These are phyloP conservation scores for Allygus modestus DNA, from an alignment of 2,888 invertebrate genomes.

Conservation along the genomic window DNA sequence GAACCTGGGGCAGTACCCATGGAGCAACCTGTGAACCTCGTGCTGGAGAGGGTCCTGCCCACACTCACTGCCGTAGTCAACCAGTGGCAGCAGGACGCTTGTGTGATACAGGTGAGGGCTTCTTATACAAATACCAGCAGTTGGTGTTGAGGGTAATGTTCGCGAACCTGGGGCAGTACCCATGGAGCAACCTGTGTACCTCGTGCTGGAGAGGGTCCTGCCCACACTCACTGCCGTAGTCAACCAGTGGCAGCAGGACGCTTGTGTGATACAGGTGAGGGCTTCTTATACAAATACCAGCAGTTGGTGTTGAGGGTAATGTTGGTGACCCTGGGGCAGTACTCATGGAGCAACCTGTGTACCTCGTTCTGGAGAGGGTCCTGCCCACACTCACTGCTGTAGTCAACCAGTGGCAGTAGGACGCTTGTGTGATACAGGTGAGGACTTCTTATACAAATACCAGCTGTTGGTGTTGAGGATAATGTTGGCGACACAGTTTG, in stretches of 20 bases:
- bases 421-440: conserved; percentile 82
- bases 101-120: conserved; percentile 82
- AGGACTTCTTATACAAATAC: no score
- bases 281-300: no score
- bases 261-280: conserved; percentile 81
- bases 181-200: conserved; percentile 78
- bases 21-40: conserved; percentile 78
- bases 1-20: not conserved
- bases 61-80: conserved; percentile 79
- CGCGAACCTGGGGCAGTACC: conserved; percentile 32
- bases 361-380: conserved; percentile 79
- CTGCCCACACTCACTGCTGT: conserved; percentile 81
- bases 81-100: conserved; percentile 80
- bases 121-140: no score
- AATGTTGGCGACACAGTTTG: no score
- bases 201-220: conserved; percentile 81
- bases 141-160: no score
- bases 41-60: conserved; percentile 81
- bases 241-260: conserved; percentile 80
- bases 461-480: conserved; percentile 72
- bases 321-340: conserved; percentile 68
- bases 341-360: conserved; percentile 76
- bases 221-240: conserved; percentile 80
- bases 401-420: conserved; percentile 80
- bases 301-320: conserved; percentile 73